phyloP scores from a whole-genome alignment of 1,140 invertebrate species.

The Chironomus tepperi region DNA sequence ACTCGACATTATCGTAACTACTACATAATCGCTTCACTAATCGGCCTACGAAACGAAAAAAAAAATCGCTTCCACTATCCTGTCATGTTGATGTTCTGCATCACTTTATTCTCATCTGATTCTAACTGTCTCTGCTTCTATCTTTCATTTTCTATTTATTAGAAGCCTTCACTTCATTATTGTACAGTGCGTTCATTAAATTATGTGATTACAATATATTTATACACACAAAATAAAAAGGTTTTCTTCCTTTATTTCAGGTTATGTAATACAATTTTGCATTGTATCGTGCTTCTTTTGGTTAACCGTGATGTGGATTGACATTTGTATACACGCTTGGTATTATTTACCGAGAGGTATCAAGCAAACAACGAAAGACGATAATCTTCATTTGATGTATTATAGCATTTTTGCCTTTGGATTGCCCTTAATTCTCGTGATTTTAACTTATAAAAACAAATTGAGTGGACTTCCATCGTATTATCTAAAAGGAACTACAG shows the following conservation, averaged over 20 bases:
- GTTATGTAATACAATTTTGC: conserved; percentile 24
- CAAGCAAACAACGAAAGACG: background rate
- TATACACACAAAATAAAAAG: too few species aligned
- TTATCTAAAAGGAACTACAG: conserved; percentile 23
- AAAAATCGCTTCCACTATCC: too few species aligned
- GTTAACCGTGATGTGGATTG: conserved; percentile 25
- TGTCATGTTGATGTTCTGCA: too few species aligned
- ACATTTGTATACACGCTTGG: conserved; percentile 25
- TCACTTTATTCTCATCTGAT: too few species aligned
- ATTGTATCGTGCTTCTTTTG: conserved; percentile 24
- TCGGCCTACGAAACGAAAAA: too few species aligned
- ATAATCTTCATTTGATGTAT: conserved; percentile 18
- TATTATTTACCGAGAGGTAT: conserved; percentile 17
- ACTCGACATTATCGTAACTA: too few species aligned
- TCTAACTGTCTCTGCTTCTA: too few species aligned
- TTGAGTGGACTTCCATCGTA: conserved; percentile 22
- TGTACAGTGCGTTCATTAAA: too few species aligned
- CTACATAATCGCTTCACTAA: too few species aligned
- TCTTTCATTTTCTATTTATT: too few species aligned
- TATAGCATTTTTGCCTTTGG: conserved; percentile 16
- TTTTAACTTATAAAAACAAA: background rate
- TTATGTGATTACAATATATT: too few species aligned
- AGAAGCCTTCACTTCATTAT: too few species aligned
- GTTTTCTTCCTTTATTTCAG: background rate
- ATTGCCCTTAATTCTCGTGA: conserved; percentile 20